Evolutionary conservation across 2,888 invertebrate species (phyloP).

Genomic region (Alcis repandata): DNA sequence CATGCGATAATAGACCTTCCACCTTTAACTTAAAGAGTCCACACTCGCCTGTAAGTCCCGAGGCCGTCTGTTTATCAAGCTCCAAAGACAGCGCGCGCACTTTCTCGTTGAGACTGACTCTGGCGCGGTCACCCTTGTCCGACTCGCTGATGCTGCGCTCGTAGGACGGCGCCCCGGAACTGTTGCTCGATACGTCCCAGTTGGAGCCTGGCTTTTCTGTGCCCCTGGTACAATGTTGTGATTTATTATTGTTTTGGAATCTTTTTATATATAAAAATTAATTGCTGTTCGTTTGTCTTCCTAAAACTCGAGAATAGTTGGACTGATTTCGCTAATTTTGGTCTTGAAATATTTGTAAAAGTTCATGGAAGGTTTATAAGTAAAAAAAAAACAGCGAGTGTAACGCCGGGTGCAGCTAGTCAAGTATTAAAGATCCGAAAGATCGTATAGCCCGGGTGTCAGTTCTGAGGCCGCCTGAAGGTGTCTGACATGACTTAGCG

Average conservation of each 20-base stretch:
- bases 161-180: constrained; percentile 76
- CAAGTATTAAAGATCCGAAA: too few species aligned
- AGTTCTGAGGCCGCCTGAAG: too few species aligned
- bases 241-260: background rate
- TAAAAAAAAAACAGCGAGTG: too few species aligned
- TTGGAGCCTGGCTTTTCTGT: constrained; percentile 68
- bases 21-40: background rate
- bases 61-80: constrained; percentile 86
- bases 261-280: too few species aligned
- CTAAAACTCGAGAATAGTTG: too few species aligned
- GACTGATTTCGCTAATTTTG: too few species aligned
- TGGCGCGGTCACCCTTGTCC: constrained; percentile 59
- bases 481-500: too few species aligned
- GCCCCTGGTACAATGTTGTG: constrained; percentile 53
- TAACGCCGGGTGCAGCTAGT: too few species aligned
- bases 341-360: too few species aligned
- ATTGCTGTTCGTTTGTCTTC: too few species aligned
- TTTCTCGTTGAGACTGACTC: constrained; percentile 81
- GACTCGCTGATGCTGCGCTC: constrained; percentile 87
- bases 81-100: constrained; percentile 90
- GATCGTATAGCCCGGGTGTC: too few species aligned
- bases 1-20: background rate
- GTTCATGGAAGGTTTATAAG: too few species aligned
- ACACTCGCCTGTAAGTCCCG: constrained; percentile 61
- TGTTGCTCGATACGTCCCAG: constrained; percentile 76